Conservation (phyloP, 2,888 invertebrate species). For the Leptogaster cylindrica region DNA sequence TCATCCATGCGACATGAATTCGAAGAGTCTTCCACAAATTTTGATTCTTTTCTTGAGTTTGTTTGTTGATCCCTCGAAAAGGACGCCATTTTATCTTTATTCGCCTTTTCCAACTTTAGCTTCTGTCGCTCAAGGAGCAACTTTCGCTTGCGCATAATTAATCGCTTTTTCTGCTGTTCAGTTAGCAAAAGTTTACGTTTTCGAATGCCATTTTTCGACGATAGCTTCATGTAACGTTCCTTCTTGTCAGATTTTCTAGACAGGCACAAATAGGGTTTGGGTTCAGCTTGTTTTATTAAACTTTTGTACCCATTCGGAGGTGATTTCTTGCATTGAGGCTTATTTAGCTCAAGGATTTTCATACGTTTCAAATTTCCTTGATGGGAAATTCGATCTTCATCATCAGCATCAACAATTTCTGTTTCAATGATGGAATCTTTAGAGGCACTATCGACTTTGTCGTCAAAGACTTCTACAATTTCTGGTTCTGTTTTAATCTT, state of each 20-base stretch:
- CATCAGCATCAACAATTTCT: not conserved
- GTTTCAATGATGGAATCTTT: not conserved
- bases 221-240: slow-evolving; percentile 55
- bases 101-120: slow-evolving; percentile 44
- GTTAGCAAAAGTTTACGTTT: slow-evolving; percentile 57
- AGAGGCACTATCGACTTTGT: slow-evolving; percentile 41
- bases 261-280: slow-evolving; percentile 59
- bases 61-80: too few relatives aligned
- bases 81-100: too few relatives aligned
- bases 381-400: not conserved
- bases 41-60: slow-evolving; percentile 1
- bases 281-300: slow-evolving; percentile 61
- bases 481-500: slow-evolving; percentile 58
- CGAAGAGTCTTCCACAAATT: too few relatives aligned
- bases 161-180: slow-evolving; percentile 56
- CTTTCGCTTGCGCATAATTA: slow-evolving; percentile 53
- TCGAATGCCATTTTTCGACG: slow-evolving; percentile 50
- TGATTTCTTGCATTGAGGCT: slow-evolving; percentile 56
- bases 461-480: slow-evolving; percentile 47
- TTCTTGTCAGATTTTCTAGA: slow-evolving; percentile 55
- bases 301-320: slow-evolving; percentile 61
- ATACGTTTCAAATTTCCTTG: slow-evolving; percentile 51
- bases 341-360: slow-evolving; percentile 56
- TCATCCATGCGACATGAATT: too few relatives aligned
- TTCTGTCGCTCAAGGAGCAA: slow-evolving; percentile 51